Evolutionary conservation across 2,113 vertebrate genomes (phyloP), one percentile per base, ranked within the genome.

Genomic region (Dunckerocampus dactyliophorus): DNA sequence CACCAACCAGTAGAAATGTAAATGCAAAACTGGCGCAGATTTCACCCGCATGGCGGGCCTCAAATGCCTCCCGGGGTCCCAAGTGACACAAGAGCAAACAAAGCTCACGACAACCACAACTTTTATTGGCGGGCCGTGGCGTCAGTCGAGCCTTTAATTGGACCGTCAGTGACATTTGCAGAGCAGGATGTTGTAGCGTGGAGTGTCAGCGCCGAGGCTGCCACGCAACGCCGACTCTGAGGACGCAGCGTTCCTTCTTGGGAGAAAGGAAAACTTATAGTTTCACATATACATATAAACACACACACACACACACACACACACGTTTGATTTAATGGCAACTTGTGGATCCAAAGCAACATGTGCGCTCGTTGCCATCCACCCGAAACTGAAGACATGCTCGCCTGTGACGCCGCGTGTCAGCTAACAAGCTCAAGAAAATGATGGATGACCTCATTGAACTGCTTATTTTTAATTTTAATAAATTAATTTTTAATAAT

Each of bases 91-190:
- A 34, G 3, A 49, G 16, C 17, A 59, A 70, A 72, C 31, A 60
- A 53, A 72, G 46, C 67, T 19, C 53, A 82, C 67, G 71, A 69
- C 69, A 81, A 82, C 84, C 67, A 72, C n/a, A 67, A 54, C 78
- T 84, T 56, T 77, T 64, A 82, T 74, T 50, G 73, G 62, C 17
- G 65, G 50, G 22, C 10, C 72, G 62, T 58, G 63, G 72, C 72
- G 77, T 86, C 84, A 75, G 65, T 79, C 80, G 66, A 63, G 17
- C 75, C 60, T 82, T 80, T 89, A 88, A 88, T 86, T 88, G 82
- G 84, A 81, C 69, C 39, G 13, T 12, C 39, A 80, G 28, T 85
- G 84, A 86, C 85, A 88, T 88, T 89, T 88, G 81, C 83, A 79
- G 80, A 77, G 76, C 79, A 76, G 76, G 77, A 77, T 86, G 84